Evolutionary conservation across 2,797 vertebrate genomes (phyloP).

Genomic region (Morus bassanus): DNA sequence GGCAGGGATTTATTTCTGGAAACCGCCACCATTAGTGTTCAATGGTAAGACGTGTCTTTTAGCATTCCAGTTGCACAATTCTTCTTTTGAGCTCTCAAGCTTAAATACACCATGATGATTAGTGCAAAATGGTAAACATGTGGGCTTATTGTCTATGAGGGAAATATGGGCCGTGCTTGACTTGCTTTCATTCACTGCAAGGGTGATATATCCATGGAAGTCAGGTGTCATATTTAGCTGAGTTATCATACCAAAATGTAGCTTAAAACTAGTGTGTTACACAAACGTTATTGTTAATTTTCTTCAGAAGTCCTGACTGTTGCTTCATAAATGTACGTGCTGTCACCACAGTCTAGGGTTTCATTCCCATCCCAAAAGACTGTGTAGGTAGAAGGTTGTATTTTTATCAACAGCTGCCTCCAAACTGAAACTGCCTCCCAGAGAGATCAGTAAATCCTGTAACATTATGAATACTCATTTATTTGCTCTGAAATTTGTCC

Average conservation of each 20-base stretch:
- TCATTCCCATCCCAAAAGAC: not conserved
- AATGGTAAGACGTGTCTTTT: not conserved
- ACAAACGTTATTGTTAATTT: not conserved
- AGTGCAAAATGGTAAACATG: not conserved
- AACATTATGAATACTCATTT: no score
- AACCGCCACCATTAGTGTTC: not conserved
- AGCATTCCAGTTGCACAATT: not conserved
- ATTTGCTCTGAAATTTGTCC: not conserved
- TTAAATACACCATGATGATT: not conserved
- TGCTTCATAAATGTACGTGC: not conserved
- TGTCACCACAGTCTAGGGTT: not conserved
- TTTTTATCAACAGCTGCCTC: not conserved
- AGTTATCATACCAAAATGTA: not conserved
- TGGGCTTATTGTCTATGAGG: not conserved
- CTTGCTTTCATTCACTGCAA: not conserved
- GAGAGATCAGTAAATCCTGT: not conserved
- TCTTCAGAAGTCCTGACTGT: not conserved
- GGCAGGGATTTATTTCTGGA: not conserved
- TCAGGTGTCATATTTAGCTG: not conserved
- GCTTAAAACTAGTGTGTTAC: not conserved
- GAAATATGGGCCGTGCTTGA: not conserved
- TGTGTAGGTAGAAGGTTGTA: not conserved
- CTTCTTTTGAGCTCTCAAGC: not conserved
- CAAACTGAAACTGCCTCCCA: not conserved
- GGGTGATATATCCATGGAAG: not conserved